Evolutionary conservation across 2,888 invertebrate species (phyloP), one percentile per base, ranked within the genome.

Genomic region (Hanleya hanleyi): DNA sequence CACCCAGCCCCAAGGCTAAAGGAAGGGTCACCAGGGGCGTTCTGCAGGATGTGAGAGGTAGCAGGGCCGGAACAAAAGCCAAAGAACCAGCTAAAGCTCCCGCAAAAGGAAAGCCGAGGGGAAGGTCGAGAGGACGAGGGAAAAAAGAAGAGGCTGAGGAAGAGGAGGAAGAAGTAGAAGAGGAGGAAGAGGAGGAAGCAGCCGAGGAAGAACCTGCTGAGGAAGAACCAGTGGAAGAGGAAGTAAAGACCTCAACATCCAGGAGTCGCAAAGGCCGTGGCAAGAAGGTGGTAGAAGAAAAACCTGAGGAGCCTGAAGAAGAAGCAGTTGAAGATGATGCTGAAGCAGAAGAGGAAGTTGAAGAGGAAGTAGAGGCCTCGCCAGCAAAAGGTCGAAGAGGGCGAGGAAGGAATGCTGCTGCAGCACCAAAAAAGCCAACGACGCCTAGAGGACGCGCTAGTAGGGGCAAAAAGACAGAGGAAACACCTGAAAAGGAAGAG

Each of bases 21-120:
- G 75, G 77, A 33, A 72, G 80, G 57, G 79, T 79, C 7, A 83
- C 83, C 49, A 74, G 81, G 41, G 76, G 77, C 65, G 81, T 77
- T 3, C 75, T 83, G 1, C 76, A 81, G 64, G 80, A 81, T 37
- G 79, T n/a, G 64, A 22, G 15, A 15, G 12, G 47, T 41, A 12
- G n/a, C 47, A 41, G 47, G 12, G n/a, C 47, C 47, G 12, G 61
- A 15, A 22, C 22, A 12, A 22, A 12, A 12, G 22, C 12, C 12
- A 26, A 22, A 22, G 5, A 41, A 18, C 47, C 29, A 47, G 32
- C 38, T n/a, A 47, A 41, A 32, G 12, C 22, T 64, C 5, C 67
- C 3, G n/a, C 1, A 3, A 38, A 47, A 67, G 22, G 61, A 12
- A 57, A 22, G 29, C 22, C 12, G 61, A 26, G 61, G 18, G 47